Conservation (phyloP, 92 coral and sea anemone genomes). For the Epizoanthus stellaris region DNA sequence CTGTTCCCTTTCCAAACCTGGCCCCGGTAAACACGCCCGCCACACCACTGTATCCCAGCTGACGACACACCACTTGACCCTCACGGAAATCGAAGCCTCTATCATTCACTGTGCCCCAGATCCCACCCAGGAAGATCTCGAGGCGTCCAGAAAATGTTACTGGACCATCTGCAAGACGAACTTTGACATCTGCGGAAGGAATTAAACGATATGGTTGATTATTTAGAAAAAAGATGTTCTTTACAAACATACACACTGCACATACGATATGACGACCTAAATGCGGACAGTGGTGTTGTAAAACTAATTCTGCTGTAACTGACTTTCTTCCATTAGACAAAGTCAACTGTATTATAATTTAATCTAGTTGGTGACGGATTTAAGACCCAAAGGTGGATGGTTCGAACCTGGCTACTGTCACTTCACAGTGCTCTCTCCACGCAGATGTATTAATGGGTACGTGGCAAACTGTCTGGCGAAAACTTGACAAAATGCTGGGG, state of each 20-base stretch:
- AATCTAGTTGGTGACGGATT: no score
- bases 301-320: no score
- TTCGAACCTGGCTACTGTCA: no score
- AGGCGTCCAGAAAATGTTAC: constrained; percentile 18
- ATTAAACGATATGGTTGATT: background rate
- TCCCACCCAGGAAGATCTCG: constrained; percentile 1
- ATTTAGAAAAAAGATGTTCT: no score
- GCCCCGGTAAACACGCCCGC: constrained; percentile 18
- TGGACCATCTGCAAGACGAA: constrained; percentile 11
- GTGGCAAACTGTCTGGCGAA: no score
- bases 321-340: no score
- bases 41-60: constrained; percentile 22
- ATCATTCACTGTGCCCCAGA: constrained; percentile 27
- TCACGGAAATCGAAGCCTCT: constrained; percentile 16
- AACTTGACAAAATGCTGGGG: no score
- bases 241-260: background rate
- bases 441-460: no score
- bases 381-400: no score
- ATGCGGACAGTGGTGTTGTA: no score
- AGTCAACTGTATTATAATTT: no score
- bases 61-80: constrained; percentile 22
- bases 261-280: background rate
- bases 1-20: background rate
- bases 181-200: background rate
- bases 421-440: no score